These are phyloP conservation scores for Lucinisca nassula DNA, from an alignment of 2,888 invertebrate species.

Conservation along the genomic window DNA sequence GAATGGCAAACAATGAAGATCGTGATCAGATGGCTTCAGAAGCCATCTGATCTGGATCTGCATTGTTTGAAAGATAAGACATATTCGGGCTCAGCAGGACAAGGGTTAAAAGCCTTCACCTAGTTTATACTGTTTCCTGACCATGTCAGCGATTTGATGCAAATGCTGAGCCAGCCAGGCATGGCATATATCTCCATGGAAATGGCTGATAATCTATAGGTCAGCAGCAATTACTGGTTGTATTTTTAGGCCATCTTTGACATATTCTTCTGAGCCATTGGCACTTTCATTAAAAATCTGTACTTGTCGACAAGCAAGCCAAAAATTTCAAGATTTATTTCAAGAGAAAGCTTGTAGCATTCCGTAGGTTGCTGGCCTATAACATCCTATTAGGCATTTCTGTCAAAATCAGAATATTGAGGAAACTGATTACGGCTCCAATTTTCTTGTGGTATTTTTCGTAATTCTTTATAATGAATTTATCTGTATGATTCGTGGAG, in stretches of 20 bases:
- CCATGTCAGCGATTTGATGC: too few relatives aligned
- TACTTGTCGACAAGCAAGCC: not conserved
- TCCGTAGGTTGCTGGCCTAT: not conserved
- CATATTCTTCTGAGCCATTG: not conserved
- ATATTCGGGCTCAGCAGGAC: too few relatives aligned
- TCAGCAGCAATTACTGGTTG: too few relatives aligned
- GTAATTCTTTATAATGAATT: not conserved
- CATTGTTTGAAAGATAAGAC: too few relatives aligned
- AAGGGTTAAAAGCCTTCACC: too few relatives aligned
- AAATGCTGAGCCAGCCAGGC: too few relatives aligned
- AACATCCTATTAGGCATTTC: not conserved
- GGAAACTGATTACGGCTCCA: constrained; percentile 4
- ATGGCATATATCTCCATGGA: too few relatives aligned
- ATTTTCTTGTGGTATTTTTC: not conserved
- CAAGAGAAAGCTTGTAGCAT: not conserved
- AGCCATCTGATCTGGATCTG: too few relatives aligned
- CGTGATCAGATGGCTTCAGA: too few relatives aligned
- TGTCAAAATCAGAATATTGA: not conserved
- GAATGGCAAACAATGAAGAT: too few relatives aligned
- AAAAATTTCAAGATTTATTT: not conserved
- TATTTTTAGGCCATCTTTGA: not conserved
- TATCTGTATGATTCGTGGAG: not conserved
- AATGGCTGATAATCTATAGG: too few relatives aligned
- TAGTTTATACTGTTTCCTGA: too few relatives aligned
- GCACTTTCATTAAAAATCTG: not conserved